Base-by-base conservation (phyloP, 2,888 invertebrate genomes). In the Cephonodes hylas region DNA sequence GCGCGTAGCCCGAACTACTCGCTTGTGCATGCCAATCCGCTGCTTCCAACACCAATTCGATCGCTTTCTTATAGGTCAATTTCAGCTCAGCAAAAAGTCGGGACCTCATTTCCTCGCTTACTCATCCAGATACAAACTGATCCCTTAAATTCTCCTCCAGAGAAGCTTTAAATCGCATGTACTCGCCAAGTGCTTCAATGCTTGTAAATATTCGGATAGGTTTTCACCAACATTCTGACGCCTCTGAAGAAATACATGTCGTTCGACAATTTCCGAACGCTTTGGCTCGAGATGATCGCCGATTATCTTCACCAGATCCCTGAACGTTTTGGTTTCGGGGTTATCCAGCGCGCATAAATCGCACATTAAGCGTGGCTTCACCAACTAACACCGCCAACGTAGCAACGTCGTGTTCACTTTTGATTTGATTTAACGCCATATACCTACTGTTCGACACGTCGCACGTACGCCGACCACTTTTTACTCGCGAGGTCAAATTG, bases 331-430 rank as follows among this genome's bases (percentile, higher is more conserved):
- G 15, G 59, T 63, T 60, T 74, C 72, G 2, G 71, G 70, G 13
- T 60, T 31, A 1, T 64, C 48, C 3, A 73, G 76, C 7, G 72
- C 62, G 66, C 72, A 74, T 53, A 76, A 59, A 58, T 75, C 74
- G 53, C 70, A 73, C 67, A 70, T 70, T 15, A 68, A 48, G 20
- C 18, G 44, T 44, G 18, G 46, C 44, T 20, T 66, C 61, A 27
- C 69, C 66, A 0, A 72, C 68, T 22, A 64, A 42, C 8, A 68
- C 67, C 10, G 69, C 62, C n/a, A 70, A 60, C 23, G 66, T 68
- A 22, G 70, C 63, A 25, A 70, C 73, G 18, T 63, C 59, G 22
- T 70, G 42, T 8, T 61, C 57, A 8, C 45, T 57, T 58, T 71
- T 65, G 15, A 72, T 70, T n/a, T 64, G 64, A 27, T 73, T 73